These are phyloP conservation scores for Caiman crocodilus DNA, from an alignment of 2,797 vertebrate species.

Conservation along the genomic window DNA sequence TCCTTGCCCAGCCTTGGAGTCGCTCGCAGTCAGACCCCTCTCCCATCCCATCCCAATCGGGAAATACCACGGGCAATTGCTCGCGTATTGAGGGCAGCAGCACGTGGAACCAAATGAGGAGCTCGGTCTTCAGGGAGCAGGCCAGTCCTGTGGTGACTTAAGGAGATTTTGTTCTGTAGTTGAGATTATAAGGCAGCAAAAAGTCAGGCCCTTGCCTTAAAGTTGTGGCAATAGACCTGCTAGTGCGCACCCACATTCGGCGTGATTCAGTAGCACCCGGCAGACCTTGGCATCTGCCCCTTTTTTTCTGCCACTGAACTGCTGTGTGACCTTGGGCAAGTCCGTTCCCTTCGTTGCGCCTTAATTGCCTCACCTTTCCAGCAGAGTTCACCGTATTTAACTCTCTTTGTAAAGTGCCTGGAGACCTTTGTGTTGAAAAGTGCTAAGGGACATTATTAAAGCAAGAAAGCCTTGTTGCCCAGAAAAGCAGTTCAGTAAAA, in stretches of 20 bases:
- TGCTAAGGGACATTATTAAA: not conserved
- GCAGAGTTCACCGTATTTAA: not conserved
- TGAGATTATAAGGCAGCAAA: not conserved
- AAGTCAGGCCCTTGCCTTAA: not conserved
- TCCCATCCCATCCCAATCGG: not conserved
- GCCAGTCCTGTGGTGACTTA: not conserved
- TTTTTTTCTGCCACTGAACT: not conserved
- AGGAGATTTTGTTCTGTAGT: not conserved
- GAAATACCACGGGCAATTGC: not conserved
- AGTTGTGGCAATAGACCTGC: not conserved
- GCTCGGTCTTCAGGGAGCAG: not conserved
- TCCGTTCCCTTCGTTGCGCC: not conserved
- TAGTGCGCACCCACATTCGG: not conserved
- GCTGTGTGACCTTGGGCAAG: not conserved
- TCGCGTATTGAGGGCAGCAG: not conserved
- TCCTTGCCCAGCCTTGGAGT: not conserved
- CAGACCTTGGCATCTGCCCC: not conserved
- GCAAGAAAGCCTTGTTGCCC: not conserved
- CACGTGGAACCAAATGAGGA: not conserved
- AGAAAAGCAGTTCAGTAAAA: not conserved
- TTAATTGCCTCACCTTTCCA: constrained; percentile 18
- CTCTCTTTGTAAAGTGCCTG: constrained; percentile 24
- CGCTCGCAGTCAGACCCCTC: fast-evolving
- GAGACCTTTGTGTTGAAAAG: not conserved
- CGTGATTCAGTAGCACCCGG: not conserved